Conservation (phyloP, 2,113 vertebrate genomes). For the Actenoides lindsayi region DNA sequence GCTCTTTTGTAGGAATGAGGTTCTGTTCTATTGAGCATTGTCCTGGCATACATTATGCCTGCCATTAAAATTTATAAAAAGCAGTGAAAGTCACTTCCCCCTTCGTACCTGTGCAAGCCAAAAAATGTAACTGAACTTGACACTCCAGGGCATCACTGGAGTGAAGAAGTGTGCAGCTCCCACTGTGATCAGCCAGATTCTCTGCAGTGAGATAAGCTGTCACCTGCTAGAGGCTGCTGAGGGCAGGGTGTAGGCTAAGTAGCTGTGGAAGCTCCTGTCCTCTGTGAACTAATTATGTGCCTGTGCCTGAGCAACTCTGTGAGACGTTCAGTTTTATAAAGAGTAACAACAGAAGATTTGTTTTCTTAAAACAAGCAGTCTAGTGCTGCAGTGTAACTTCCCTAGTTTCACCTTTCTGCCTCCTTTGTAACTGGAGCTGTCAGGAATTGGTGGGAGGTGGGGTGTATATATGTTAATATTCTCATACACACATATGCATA, state of each 20-base stretch:
- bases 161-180: not conserved
- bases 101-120: not conserved
- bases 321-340: not conserved
- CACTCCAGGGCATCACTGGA: not conserved
- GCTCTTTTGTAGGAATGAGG: not conserved
- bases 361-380: not conserved
- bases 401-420: not conserved
- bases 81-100: not conserved
- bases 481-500: accelerated
- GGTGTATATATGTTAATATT: not conserved
- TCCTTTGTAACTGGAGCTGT: conserved; percentile 29
- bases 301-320: not conserved
- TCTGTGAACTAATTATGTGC: not conserved
- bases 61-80: not conserved
- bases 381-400: not conserved
- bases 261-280: not conserved
- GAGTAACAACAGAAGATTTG: not conserved
- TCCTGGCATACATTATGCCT: not conserved
- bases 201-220: not conserved
- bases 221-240: not conserved
- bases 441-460: not conserved
- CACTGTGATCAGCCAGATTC: not conserved
- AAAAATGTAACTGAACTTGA: not conserved
- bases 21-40: not conserved
- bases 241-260: not conserved